These are phyloP conservation scores for Pipistrellus pipistrellus DNA, from an alignment of 2,797 vertebrate genomes.

Conservation along the genomic window DNA sequence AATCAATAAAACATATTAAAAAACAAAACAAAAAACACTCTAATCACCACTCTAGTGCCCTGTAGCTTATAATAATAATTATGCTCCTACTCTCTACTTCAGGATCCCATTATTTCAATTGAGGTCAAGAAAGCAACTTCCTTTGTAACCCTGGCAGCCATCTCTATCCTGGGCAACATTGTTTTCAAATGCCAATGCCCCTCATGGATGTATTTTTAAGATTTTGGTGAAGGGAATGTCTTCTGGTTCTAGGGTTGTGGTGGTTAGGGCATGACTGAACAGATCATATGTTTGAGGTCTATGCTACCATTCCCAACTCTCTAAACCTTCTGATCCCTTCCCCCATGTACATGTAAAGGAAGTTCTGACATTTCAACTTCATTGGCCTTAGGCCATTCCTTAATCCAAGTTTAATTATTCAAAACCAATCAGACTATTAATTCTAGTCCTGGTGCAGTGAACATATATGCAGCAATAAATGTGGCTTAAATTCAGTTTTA, in stretches of 20 bases:
- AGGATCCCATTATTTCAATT: background rate
- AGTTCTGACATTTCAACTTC: conserved; percentile 16
- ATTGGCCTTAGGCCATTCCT: background rate
- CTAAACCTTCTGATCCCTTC: background rate
- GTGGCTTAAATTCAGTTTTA: background rate
- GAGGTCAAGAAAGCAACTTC: background rate
- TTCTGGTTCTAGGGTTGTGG: background rate
- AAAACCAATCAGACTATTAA: background rate
- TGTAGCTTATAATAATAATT: background rate
- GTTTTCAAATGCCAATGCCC: background rate
- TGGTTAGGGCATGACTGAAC: too few species aligned
- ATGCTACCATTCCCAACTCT: background rate
- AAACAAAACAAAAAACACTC: background rate
- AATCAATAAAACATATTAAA: too few species aligned
- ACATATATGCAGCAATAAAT: background rate
- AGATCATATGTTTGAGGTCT: background rate
- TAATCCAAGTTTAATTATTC: conserved; percentile 15
- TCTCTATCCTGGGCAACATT: background rate
- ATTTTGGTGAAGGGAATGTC: background rate
- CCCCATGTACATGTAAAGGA: background rate
- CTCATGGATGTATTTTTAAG: background rate
- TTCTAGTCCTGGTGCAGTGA: background rate
- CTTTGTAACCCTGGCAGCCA: background rate
- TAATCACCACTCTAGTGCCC: background rate
- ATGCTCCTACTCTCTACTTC: background rate